These are phyloP conservation scores for Vipera latastei DNA, from an alignment of 2,797 vertebrate genomes.

Conservation along the genomic window DNA sequence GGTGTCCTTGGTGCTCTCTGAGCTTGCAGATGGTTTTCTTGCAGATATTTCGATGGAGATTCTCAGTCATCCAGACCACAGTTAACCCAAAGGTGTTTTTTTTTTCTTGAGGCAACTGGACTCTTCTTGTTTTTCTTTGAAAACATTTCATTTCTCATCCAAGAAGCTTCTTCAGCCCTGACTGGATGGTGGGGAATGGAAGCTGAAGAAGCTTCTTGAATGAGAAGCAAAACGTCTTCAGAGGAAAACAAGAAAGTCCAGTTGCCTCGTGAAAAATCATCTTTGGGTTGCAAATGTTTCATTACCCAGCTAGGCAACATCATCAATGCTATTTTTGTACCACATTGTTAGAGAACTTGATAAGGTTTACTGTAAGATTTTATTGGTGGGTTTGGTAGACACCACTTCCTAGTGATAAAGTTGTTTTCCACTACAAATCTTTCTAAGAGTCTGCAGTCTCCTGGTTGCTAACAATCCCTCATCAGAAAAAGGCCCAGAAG, in stretches of 20 bases:
- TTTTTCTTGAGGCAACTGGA: no score
- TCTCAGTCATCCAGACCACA: no score
- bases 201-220: no score
- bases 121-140: no score
- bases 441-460: neutral
- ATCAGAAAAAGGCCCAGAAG: neutral
- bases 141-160: no score
- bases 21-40: neutral
- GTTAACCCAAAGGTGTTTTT: no score
- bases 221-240: no score
- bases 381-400: neutral
- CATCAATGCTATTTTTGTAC: neutral
- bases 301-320: neutral
- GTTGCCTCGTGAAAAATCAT: no score
- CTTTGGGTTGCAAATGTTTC: neutral
- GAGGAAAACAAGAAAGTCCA: no score
- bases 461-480: neutral
- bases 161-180: no score
- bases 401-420: neutral
- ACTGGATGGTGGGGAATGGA: no score
- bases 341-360: neutral
- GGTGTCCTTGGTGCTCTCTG: neutral
- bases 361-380: neutral
- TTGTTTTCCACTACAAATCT: neutral
- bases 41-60: no score